Percentiles rank a stretch among this genome's conserved stretches.
Conservation (phyloP, 2,888 invertebrate species). For the Torymus aiolomorphi region DNA sequence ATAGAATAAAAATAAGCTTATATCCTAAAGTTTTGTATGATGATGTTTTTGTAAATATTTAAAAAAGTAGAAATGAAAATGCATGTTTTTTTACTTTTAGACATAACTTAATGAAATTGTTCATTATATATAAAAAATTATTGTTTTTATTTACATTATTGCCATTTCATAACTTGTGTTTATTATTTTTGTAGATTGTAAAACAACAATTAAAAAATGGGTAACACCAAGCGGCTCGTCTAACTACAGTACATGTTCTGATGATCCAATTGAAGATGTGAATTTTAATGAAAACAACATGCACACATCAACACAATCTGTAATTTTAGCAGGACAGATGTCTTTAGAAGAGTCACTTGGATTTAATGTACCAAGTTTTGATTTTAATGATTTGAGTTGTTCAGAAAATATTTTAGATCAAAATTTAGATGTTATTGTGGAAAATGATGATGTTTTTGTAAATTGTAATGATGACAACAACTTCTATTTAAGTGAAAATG, state of each 20-base stretch:
- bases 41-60: too few species aligned
- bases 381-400: constrained; percentile 36
- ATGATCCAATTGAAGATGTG: constrained; percentile 22
- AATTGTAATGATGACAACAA: constrained; percentile 40
- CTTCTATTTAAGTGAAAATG: constrained; percentile 17
- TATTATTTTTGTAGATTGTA: constrained; percentile 13
- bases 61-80: neutral
- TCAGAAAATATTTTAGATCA: constrained; percentile 46
- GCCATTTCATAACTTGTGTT: neutral
- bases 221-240: constrained; percentile 31
- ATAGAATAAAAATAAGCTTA: too few species aligned
- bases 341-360: constrained; percentile 1
- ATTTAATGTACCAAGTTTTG: neutral
- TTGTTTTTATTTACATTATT: neutral
- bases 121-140: neutral
- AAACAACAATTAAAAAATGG: neutral
- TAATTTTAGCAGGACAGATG: constrained; percentile 49
- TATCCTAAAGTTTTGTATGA: too few species aligned
- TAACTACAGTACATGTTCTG: constrained; percentile 53
- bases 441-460: constrained; percentile 41
- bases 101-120: neutral
- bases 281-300: neutral
- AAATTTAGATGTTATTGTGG: constrained; percentile 51
- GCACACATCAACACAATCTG: constrained; percentile 6
- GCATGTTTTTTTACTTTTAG: constrained; percentile 5